Conservation (phyloP, 2,888 invertebrate species). For the Cacoxenus indagator region DNA sequence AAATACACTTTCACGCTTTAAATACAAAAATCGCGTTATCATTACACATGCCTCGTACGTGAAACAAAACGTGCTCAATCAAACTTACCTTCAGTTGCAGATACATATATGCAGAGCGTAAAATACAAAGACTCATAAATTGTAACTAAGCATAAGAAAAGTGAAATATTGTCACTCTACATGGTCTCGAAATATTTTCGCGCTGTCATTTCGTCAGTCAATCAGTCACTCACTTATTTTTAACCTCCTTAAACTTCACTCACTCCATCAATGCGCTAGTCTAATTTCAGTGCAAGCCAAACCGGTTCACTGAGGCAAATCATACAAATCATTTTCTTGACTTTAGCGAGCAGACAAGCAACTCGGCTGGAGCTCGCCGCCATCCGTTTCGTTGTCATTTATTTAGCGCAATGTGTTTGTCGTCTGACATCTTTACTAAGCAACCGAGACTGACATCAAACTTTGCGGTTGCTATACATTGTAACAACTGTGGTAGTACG, state of each 20-base stretch:
- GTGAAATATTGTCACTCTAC: no score
- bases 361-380: conserved; percentile 3
- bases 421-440: neutral
- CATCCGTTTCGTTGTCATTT: neutral
- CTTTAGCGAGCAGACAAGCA: neutral
- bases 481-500: neutral
- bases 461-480: neutral
- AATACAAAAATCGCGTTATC: no score
- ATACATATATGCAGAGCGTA: no score
- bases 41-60: no score
- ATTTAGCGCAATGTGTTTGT: neutral
- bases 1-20: no score
- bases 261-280: neutral
- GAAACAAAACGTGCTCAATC: no score
- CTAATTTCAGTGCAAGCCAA: neutral
- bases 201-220: no score
- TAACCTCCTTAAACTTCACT: no score
- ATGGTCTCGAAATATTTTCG: no score
- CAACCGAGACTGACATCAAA: conserved; percentile 14
- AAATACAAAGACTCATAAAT: no score
- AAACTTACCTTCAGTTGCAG: no score
- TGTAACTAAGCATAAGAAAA: no score
- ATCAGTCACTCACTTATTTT: neutral
- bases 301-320: neutral
- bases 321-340: neutral